These are phyloP conservation scores for Leuciscus idus DNA, from an alignment of 2,113 vertebrate genomes.

Conservation along the genomic window DNA sequence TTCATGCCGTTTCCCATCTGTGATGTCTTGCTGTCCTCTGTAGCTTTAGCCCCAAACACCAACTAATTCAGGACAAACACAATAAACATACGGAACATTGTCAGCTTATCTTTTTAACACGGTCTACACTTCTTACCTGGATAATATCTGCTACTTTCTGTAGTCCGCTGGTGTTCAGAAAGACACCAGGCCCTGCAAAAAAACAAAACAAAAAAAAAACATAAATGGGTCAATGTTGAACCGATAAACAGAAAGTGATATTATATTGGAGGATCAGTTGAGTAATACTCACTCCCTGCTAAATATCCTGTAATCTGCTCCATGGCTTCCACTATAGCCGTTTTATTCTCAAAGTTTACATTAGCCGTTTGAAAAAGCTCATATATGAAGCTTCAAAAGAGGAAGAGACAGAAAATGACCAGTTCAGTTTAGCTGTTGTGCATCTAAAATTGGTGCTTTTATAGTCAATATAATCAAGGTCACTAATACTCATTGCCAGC, in stretches of 20 bases:
- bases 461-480: not conserved
- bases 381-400: slow-evolving; percentile 85
- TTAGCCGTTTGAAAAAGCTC: slow-evolving; percentile 86
- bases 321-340: slow-evolving; percentile 79
- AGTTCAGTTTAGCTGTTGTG: not conserved
- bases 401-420: not conserved
- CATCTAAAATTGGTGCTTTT: not conserved
- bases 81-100: not conserved
- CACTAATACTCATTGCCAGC: not conserved
- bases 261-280: not conserved
- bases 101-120: not conserved
- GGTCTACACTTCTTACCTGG: slow-evolving; percentile 76
- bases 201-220: not conserved
- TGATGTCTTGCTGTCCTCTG: slow-evolving; percentile 63
- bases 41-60: slow-evolving; percentile 80
- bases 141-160: slow-evolving; percentile 90
- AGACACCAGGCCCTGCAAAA: slow-evolving; percentile 75
- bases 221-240: not conserved
- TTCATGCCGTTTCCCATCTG: slow-evolving; percentile 66
- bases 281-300: slow-evolving; percentile 81
- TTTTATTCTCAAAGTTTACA: slow-evolving; percentile 84
- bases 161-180: slow-evolving; percentile 84
- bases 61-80: slow-evolving; percentile 69
- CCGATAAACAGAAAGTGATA: not conserved
- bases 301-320: slow-evolving; percentile 89